Conservation (phyloP, 1,140 invertebrate genomes). For the Meteorus sp. region DNA sequence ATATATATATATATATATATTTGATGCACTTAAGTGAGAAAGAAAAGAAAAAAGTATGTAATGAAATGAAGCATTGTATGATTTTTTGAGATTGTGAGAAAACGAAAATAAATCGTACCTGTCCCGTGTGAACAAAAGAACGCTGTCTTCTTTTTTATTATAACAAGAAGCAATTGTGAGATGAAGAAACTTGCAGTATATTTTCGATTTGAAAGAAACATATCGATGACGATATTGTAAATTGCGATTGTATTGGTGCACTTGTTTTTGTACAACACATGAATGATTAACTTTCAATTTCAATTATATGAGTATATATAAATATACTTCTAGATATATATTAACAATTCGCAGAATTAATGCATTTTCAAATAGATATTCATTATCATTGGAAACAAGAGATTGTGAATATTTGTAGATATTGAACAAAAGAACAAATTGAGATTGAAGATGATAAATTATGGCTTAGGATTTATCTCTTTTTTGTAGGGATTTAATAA, state of each 20-base stretch:
- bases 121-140: conserved; percentile 12
- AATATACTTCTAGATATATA: not conserved
- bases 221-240: conserved; percentile 15
- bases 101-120: conserved; percentile 8
- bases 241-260: conserved; percentile 20
- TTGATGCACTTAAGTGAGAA: not conserved
- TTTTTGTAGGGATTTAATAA: conserved; percentile 13
- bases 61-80: conserved; percentile 8
- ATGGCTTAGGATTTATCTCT: not conserved
- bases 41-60: conserved; percentile 6
- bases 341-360: not conserved
- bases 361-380: conserved; percentile 8
- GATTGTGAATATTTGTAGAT: conserved; percentile 28
- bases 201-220: conserved; percentile 13
- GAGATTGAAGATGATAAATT: not conserved
- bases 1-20: too few species aligned
- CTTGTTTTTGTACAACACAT: conserved; percentile 26
- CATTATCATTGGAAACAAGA: conserved; percentile 10
- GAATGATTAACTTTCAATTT: conserved; percentile 14
- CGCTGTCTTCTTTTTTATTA: too few species aligned
- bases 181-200: conserved; percentile 5
- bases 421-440: conserved; percentile 23
- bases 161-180: too few species aligned
- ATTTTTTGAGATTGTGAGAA: conserved; percentile 7
- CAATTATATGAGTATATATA: not conserved